A percentile compares a stretch with the other conserved stretches of the same genome.
These are phyloP conservation scores for Xanthorhoe designata DNA, from an alignment of 2,888 invertebrate genomes.

Conservation along the genomic window DNA sequence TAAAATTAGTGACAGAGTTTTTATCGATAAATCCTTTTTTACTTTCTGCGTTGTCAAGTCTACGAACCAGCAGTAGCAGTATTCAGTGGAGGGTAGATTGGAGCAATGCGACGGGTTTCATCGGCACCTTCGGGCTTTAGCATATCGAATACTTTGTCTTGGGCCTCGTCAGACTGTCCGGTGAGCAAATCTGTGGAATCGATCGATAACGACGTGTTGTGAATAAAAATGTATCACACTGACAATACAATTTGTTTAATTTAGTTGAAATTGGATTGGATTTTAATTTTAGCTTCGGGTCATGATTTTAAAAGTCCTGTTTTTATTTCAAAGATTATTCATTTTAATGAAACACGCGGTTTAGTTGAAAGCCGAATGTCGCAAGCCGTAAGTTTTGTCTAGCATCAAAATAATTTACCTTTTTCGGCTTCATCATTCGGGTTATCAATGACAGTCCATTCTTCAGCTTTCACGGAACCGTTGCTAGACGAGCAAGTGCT, in stretches of 20 bases:
- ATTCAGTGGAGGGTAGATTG: slow-evolving; percentile 71
- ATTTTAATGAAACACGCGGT: no score
- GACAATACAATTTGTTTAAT: no score
- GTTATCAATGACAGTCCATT: slow-evolving; percentile 31
- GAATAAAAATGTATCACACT: neutral
- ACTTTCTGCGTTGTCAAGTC: neutral
- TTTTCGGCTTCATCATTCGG: slow-evolving; percentile 11
- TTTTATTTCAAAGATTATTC: no score
- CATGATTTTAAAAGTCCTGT: no score
- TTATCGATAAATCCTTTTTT: no score
- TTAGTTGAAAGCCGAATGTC: no score
- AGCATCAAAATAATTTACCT: slow-evolving; percentile 26
- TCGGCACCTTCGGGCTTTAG: slow-evolving; percentile 64
- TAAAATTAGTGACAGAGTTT: no score
- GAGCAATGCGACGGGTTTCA: slow-evolving; percentile 56
- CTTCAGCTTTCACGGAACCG: slow-evolving; percentile 25
- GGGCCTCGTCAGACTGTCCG: neutral
- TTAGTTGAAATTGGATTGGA: no score
- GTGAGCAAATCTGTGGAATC: neutral
- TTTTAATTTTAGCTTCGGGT: no score
- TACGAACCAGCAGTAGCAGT: slow-evolving; percentile 67
- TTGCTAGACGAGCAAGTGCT: slow-evolving; percentile 20
- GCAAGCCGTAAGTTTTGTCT: no score
- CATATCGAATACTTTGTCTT: slow-evolving; percentile 48
- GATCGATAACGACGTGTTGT: neutral